phyloP scores from a whole-genome alignment of 2,888 invertebrate species.

The Chrysomela aeneicollis region DNA sequence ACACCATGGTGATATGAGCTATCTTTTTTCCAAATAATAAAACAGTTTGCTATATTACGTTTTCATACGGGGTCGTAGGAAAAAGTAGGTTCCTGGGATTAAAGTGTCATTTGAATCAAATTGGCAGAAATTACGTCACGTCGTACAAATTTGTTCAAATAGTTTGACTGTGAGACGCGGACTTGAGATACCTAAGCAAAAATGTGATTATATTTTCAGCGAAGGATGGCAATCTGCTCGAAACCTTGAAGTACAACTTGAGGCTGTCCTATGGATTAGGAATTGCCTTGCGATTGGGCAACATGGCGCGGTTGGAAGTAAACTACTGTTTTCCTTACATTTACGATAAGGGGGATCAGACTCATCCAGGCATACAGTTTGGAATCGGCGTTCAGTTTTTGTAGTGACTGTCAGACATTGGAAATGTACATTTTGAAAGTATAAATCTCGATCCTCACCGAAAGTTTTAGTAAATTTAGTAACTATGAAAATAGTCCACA shows the following conservation, averaged over 20 bases:
- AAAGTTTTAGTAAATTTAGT: slow-evolving; percentile 1
- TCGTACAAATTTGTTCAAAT: no score
- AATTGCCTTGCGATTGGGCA: slow-evolving; percentile 81
- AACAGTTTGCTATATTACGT: no score
- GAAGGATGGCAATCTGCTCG: slow-evolving; percentile 36
- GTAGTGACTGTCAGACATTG: slow-evolving; percentile 56
- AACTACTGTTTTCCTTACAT: slow-evolving; percentile 87
- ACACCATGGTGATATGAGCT: no score
- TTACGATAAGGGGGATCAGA: slow-evolving; percentile 70
- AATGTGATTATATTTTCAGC: slow-evolving; percentile 18
- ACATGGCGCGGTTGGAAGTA: slow-evolving; percentile 90
- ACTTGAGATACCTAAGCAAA: no score
- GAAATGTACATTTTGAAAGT: not conserved
- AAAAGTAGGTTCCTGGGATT: no score
- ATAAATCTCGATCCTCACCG: not conserved
- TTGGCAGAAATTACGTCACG: no score
- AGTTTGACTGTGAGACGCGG: no score
- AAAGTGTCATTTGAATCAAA: no score
- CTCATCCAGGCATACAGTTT: slow-evolving; percentile 79
- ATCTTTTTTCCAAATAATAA: no score
- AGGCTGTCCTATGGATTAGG: slow-evolving; percentile 86
- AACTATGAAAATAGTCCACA: slow-evolving; percentile 19
- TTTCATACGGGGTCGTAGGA: no score
- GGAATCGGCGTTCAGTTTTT: slow-evolving; percentile 85
- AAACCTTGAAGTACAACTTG: slow-evolving; percentile 57